Evolutionary conservation across 2,113 vertebrate genomes (phyloP), one percentile per base, ranked within the genome.

Genomic region (Plectropomus leopardus): DNA sequence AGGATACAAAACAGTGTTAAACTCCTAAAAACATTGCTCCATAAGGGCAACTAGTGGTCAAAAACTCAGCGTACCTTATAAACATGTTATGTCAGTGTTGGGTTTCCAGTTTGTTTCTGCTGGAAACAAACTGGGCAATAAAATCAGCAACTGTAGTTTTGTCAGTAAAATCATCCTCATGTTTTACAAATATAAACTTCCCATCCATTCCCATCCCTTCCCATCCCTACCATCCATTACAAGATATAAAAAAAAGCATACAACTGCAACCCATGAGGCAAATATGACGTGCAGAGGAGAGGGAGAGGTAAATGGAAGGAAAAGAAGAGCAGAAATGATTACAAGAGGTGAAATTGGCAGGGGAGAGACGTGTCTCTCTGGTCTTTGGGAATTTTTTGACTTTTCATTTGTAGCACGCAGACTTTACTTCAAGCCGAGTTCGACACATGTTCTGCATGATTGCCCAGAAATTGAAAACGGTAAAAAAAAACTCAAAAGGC

Each of bases 401-500:
- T 70, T 75, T 76, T 76, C 51, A 73, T 84, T 65, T 61, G 47
- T 7, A 21, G 53, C 64, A 17, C 2, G 50, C 28, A 50, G 55
- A 64, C 55, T 55, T 61, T 30, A 51, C 47, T 75, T 82, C 67
- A 42, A 63, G 48, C 28, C 0, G 24, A 76, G 57, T 45, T 72
- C 69, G 21, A 54, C 82, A 78, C 60, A 66, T 23, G 14, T 47
- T 70, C 72, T 61, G 65, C 79, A 66, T 69, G 69, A 85, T 48
- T 76, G 65, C 44, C 7, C 6, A 36, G 68, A 83, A 82, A 86
- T 85, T 83, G 73, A 86, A 85, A 90, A 80, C 1, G 21, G 57
- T 14, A 51, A 72, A 45, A 51, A 72, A 45, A 58, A 70, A 47
- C 32, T 58, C 23, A 24, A 67, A 64, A 80, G 44, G 44, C 53